A percentile compares a stretch with the other conserved stretches of the same genome.
phyloP scores from a whole-genome alignment of 2,888 invertebrate genomes.

The Agonum fuliginosum region DNA sequence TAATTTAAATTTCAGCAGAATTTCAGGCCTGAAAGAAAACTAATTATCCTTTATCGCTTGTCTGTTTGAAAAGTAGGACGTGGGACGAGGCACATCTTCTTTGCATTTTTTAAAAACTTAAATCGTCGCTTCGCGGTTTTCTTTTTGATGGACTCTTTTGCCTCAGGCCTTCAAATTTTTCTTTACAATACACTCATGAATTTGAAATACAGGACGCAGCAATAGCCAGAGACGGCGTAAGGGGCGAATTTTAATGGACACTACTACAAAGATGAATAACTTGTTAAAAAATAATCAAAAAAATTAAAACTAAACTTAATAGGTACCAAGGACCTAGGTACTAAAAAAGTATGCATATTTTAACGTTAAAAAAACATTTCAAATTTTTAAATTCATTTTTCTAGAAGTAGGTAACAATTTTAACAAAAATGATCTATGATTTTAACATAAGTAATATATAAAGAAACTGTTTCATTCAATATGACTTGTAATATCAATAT shows the following conservation, averaged over 20 bases:
- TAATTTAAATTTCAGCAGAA: constrained; percentile 46
- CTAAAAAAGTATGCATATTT: too few species aligned
- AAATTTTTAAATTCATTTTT: too few species aligned
- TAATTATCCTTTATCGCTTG: constrained; percentile 46
- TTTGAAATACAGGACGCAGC: constrained; percentile 26
- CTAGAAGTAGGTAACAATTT: too few species aligned
- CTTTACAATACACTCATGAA: constrained; percentile 10
- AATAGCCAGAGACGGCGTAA: background rate
- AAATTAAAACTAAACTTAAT: too few species aligned
- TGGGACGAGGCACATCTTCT: constrained; percentile 2
- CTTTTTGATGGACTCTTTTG: background rate
- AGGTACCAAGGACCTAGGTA: too few species aligned
- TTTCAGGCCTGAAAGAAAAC: constrained; percentile 51
- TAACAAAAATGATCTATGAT: too few species aligned
- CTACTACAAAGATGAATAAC: too few species aligned
- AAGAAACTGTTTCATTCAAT: too few species aligned
- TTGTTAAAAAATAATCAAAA: too few species aligned
- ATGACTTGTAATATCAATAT: too few species aligned
- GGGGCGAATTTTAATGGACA: constrained; percentile 14
- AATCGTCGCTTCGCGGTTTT: constrained; percentile 6
- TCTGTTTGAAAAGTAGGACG: constrained; percentile 23
- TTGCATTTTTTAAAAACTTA: constrained; percentile 50
- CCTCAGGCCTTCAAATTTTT: background rate
- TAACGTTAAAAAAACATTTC: too few species aligned
- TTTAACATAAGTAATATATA: too few species aligned